These are phyloP conservation scores for Panopea generosa DNA, from an alignment of 2,888 invertebrate genomes.

Conservation along the genomic window DNA sequence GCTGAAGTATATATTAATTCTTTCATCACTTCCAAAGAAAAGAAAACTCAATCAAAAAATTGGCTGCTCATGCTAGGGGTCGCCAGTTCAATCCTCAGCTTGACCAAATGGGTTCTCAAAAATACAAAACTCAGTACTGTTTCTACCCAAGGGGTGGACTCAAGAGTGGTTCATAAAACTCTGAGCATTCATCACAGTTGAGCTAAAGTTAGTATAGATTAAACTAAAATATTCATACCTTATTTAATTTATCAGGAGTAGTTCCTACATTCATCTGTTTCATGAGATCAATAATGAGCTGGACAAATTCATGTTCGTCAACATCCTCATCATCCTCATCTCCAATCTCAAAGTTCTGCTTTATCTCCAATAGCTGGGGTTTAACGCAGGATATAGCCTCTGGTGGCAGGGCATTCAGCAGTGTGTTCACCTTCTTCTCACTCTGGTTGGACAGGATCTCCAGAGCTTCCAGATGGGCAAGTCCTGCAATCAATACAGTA, in stretches of 20 bases:
- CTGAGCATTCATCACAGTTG: too few species aligned
- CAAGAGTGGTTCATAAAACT: too few species aligned
- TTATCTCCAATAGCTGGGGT: conserved; percentile 92
- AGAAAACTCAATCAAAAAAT: too few species aligned
- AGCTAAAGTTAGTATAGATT: too few species aligned
- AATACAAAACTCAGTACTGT: too few species aligned
- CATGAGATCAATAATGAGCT: conserved; percentile 77
- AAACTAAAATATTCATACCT: too few species aligned
- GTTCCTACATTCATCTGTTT: conserved; percentile 78
- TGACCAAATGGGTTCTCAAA: not conserved
- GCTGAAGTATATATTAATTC: too few species aligned
- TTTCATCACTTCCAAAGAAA: too few species aligned
- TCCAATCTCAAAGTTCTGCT: conserved; percentile 86
- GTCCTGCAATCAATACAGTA: conserved; percentile 71
- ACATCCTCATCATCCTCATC: conserved; percentile 72
- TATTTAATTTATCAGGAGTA: conserved; percentile 87
- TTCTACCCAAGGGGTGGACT: too few species aligned
- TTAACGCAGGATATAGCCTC: conserved; percentile 88
- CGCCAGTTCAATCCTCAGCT: too few species aligned
- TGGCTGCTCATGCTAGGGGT: not conserved
- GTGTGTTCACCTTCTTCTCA: conserved; percentile 79
- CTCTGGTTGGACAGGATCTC: conserved; percentile 95
- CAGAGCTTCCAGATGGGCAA: conserved; percentile 95
- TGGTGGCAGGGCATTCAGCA: conserved; percentile 71
- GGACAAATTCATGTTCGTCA: conserved; percentile 81